phyloP scores from a whole-genome alignment of 2,113 vertebrate species.

The Cyphomyrus discorhynchus region DNA sequence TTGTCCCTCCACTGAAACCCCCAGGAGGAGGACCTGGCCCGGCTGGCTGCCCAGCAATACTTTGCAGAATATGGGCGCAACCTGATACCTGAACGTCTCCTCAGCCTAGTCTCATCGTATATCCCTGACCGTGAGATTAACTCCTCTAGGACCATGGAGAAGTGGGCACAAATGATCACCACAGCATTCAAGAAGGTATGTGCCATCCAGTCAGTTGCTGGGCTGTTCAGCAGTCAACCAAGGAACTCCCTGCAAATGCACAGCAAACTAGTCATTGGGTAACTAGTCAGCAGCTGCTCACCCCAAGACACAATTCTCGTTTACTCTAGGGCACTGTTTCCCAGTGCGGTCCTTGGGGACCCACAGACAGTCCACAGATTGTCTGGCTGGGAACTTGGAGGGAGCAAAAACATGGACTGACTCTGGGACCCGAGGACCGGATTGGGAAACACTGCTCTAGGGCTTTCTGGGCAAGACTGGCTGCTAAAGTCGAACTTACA shows the following conservation, averaged over 20 bases:
- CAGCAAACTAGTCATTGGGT: not conserved
- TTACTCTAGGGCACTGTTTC: not conserved
- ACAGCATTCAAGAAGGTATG: slow-evolving; percentile 92
- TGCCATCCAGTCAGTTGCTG: not conserved
- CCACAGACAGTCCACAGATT: not conserved
- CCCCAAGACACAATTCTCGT: not conserved
- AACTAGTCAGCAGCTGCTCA: not conserved
- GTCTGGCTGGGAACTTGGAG: not conserved
- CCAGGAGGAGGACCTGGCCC: slow-evolving; percentile 91
- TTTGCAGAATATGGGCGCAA: slow-evolving; percentile 88
- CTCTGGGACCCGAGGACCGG: not conserved
- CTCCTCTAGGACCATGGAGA: slow-evolving; percentile 79
- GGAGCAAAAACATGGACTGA: not conserved
- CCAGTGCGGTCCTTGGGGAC: not conserved
- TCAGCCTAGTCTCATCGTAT: slow-evolving; percentile 89
- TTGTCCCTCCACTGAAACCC: not conserved
- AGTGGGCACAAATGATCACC: slow-evolving; percentile 91
- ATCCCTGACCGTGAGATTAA: slow-evolving; percentile 90
- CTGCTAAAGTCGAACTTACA: not conserved
- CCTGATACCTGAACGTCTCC: slow-evolving; percentile 80
- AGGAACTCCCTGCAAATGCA: not conserved
- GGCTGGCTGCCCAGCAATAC: slow-evolving; percentile 91
- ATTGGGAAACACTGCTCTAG: not conserved
- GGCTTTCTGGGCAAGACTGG: not conserved
- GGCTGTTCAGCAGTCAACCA: not conserved